A percentile compares a stretch with the other conserved stretches of the same genome.
Conservation (phyloP, 2,113 vertebrate genomes). For the Crocuta crocuta region DNA sequence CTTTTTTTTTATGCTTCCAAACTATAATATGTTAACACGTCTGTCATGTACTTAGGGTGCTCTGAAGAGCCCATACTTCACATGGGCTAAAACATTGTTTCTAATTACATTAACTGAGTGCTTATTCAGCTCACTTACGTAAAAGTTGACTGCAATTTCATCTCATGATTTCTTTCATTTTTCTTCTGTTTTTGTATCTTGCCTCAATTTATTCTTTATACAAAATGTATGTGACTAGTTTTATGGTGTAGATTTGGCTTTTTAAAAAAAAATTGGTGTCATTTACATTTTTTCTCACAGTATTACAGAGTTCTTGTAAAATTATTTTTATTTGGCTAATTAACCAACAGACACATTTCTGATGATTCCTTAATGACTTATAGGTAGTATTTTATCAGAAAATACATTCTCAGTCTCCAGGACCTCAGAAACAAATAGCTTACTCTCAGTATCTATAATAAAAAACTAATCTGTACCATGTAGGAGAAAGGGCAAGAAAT, state of each 20-base stretch:
- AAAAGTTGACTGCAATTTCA: background rate
- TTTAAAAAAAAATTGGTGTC: background rate
- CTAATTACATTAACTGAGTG: background rate
- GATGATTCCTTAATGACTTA: background rate
- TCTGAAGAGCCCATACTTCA: background rate
- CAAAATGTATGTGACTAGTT: background rate
- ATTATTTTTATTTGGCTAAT: slow-evolving; percentile 30
- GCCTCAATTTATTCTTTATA: background rate
- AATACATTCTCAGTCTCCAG: background rate
- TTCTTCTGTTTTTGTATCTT: background rate
- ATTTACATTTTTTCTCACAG: slow-evolving; percentile 18
- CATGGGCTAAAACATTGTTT: background rate
- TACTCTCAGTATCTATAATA: background rate
- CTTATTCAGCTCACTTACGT: background rate
- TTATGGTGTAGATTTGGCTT: background rate
- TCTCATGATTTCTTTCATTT: background rate
- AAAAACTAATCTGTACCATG: background rate
- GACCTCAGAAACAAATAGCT: background rate
- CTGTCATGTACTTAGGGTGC: background rate
- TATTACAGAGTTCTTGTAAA: background rate
- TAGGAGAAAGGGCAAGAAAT: background rate
- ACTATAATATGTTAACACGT: background rate
- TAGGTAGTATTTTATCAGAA: background rate
- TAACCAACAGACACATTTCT: background rate
- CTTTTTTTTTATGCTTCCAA: background rate